phyloP scores from a whole-genome alignment of 2,888 invertebrate species.

The Erebia palarica region DNA sequence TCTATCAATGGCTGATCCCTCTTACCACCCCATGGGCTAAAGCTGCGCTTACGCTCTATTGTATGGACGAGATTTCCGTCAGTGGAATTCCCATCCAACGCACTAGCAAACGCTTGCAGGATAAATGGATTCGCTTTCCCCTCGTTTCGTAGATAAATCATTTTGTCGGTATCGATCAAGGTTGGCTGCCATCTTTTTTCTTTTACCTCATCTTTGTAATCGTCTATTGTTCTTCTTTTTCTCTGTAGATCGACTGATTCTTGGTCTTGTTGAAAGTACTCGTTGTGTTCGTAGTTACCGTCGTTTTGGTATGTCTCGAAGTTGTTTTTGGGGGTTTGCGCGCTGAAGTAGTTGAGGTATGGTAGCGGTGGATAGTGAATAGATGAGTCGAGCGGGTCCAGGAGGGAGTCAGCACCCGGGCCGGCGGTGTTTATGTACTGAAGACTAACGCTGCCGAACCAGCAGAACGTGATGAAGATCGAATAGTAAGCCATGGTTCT shows the following conservation, averaged over 20 bases:
- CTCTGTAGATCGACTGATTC: constrained; percentile 43
- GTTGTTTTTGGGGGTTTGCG: constrained; percentile 47
- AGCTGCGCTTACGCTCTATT: constrained; percentile 60
- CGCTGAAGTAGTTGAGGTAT: constrained; percentile 55
- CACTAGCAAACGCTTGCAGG: constrained; percentile 44
- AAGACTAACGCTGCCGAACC: constrained; percentile 65
- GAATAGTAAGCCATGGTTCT: constrained; percentile 71
- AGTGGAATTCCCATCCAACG: constrained; percentile 52
- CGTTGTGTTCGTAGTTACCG: constrained; percentile 37
- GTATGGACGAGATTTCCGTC: constrained; percentile 43
- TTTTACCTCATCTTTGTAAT: constrained; percentile 41
- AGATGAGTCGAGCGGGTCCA: constrained; percentile 52
- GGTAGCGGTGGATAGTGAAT: constrained; percentile 53
- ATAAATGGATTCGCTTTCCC: constrained; percentile 48
- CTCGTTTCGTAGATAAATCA: constrained; percentile 51
- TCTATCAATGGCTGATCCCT: constrained; percentile 52
- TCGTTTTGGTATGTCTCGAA: constrained; percentile 48
- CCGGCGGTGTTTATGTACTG: constrained; percentile 67
- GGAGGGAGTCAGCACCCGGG: constrained; percentile 49
- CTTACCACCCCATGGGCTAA: constrained; percentile 78
- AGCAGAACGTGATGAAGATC: constrained; percentile 66
- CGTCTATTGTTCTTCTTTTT: constrained; percentile 45
- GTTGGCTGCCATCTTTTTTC: constrained; percentile 57
- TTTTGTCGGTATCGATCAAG: constrained; percentile 56
- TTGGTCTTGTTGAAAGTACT: constrained; percentile 46